phyloP scores from a whole-genome alignment of 35 echinoderm and acorn worm species.

The Strongylocentrotus purpuratus region DNA sequence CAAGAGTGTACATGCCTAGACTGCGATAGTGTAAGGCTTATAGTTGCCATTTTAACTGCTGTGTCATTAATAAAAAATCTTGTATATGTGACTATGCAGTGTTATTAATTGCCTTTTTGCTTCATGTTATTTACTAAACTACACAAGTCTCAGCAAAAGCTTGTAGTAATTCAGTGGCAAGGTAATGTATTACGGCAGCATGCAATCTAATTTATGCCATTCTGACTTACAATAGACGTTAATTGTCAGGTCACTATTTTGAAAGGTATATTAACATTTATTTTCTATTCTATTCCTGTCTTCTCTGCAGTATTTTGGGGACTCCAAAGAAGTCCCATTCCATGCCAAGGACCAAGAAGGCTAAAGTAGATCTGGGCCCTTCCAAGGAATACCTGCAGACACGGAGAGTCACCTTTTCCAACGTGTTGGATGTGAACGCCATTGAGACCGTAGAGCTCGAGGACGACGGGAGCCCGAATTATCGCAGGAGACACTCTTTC shows the following conservation, averaged over 20 bases:
- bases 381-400: conserved; percentile 18
- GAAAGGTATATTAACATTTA: background rate
- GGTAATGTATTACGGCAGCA: background rate
- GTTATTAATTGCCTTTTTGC: background rate
- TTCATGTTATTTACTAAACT: background rate
- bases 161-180: background rate
- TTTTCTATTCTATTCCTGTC: background rate
- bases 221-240: background rate
- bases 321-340: conserved; percentile 8
- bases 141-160: background rate
- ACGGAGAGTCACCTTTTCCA: conserved; percentile 26
- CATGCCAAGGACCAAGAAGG: conserved; percentile 3
- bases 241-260: background rate
- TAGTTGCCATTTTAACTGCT: conserved; percentile 24
- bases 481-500: conserved; percentile 32
- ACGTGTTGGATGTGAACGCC: conserved; percentile 39
- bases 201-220: background rate
- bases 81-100: conserved; percentile 25
- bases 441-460: background rate
- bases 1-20: conserved; percentile 26
- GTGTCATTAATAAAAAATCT: background rate
- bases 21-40: background rate
- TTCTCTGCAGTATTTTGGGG: background rate
- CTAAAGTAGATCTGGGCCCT: background rate
- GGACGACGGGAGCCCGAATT: background rate